These are phyloP conservation scores for Cichlasoma orientale DNA, from an alignment of 2,797 vertebrate genomes.

Conservation along the genomic window DNA sequence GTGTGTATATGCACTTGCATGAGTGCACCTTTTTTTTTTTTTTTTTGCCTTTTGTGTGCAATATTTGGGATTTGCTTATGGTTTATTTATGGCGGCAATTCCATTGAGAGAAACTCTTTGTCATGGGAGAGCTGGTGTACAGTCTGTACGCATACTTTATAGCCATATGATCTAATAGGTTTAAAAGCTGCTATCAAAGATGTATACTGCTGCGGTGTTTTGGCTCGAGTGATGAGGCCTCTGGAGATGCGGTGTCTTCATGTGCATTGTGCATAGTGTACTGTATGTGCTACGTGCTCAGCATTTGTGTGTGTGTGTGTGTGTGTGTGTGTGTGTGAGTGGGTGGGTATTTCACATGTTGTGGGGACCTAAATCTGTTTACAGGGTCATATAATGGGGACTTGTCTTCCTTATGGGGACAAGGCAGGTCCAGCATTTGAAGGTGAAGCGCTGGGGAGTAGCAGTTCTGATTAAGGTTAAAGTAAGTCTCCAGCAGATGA, in stretches of 20 bases:
- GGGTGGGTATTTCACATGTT: background rate
- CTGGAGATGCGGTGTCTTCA: conserved; percentile 56
- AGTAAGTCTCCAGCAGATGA: background rate
- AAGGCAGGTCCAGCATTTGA: background rate
- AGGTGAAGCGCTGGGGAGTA: background rate
- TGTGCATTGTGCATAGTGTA: conserved; percentile 23
- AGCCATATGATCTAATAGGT: conserved; percentile 70
- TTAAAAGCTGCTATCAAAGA: conserved; percentile 72
- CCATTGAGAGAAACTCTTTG: conserved; percentile 65
- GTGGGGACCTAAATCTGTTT: background rate
- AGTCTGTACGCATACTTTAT: conserved; percentile 57
- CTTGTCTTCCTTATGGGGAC: background rate
- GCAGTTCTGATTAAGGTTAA: background rate
- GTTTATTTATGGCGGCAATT: conserved; percentile 73
- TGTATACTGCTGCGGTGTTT: conserved; percentile 67
- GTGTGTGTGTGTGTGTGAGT: background rate
- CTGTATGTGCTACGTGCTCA: conserved; percentile 14
- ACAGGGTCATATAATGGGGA: background rate
- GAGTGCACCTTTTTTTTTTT: conserved; percentile 34
- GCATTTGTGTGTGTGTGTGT: background rate
- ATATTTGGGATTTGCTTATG: conserved; percentile 71
- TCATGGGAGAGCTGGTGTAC: conserved; percentile 53
- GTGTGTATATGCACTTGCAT: conserved; percentile 32
- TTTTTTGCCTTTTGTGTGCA: conserved; percentile 58
- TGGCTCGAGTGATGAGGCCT: conserved; percentile 69